phyloP scores from a whole-genome alignment of 1,140 invertebrate genomes.

The Nasonia longicornis region DNA sequence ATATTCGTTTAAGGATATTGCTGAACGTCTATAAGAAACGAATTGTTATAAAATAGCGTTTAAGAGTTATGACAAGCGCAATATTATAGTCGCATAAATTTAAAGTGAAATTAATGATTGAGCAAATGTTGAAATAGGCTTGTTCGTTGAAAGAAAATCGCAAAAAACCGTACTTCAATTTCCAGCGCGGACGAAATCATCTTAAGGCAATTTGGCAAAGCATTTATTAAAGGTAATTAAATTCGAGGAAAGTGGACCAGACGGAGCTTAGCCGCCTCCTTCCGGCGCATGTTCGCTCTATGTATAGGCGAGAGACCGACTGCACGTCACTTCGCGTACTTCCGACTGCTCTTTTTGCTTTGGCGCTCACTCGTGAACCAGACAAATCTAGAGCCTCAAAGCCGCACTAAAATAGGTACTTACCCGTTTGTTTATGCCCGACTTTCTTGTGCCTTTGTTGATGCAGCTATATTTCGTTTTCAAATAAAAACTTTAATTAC shows the following conservation, averaged over 20 bases:
- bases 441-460: not conserved
- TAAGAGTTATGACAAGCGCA: too few relatives aligned
- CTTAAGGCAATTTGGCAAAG: not conserved
- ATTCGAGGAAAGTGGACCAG: not conserved
- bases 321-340: not conserved
- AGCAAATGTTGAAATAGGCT: too few relatives aligned
- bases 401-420: not conserved
- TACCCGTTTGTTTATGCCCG: not conserved
- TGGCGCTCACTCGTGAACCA: constrained; percentile 4
- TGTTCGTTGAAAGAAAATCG: not conserved
- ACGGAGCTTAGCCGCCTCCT: not conserved
- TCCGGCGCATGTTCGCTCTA: not conserved
- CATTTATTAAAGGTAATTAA: constrained; percentile 1
- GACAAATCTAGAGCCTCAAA: constrained; percentile 4
- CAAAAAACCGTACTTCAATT: too few relatives aligned
- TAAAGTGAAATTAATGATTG: too few relatives aligned
- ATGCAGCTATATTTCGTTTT: not conserved
- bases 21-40: too few relatives aligned
- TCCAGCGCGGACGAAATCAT: not conserved
- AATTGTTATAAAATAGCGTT: too few relatives aligned
- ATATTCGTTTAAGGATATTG: too few relatives aligned
- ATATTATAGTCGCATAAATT: too few relatives aligned
- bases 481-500: too few relatives aligned
- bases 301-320: constrained; percentile 7
- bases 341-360: not conserved